Evolutionary conservation across 2,888 invertebrate genomes (phyloP), one percentile per base, ranked within the genome.

Genomic region (Hypsopygia costalis): DNA sequence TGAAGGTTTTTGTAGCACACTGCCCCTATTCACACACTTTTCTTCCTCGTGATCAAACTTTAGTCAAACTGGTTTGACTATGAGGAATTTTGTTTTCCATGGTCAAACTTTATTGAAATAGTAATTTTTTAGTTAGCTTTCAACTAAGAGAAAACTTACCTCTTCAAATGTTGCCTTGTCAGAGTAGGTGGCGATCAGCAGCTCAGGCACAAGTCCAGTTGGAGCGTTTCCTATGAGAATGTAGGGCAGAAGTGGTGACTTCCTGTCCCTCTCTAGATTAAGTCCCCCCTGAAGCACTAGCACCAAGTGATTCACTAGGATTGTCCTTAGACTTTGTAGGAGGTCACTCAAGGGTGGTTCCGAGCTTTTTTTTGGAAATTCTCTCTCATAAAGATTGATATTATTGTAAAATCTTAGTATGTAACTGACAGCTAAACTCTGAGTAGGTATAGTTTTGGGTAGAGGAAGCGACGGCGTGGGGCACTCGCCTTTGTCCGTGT

Each of bases 321-420:
- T 87, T 40, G 89, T 88, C 49, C 91, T 81, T 51, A 91, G 63
- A 60, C 80, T 90, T 46, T 86, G 82, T 40, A 96, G 75, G 34
- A 94, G 80, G 51, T 92, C 92, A 62, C 93, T 93, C 47, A 95
- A 71, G 4, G 94, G 94, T 1, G 94, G 93, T 51, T 92, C 91
- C 47, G 93, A 94, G 55, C 93, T 92, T 67, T 92, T 92, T 86
- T 94, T 95, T 11, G 95, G 93, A 67, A 94, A 91, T 64, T 92
- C 93, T 54, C 94, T 85, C 70, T 95, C 95, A 69, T 95, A 95
- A 0, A 91, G 69, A 27, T 92, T 91, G 9, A 94, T 93, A 55
- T 94, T 90, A 28, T 92, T 91, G 71, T 95, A 95, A 64, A 87
- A 87, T 57, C 76, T 76, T 46, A 87, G 54, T 50, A 89, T 58